Base-by-base conservation (phyloP, 2,888 invertebrate species). In the Euphydryas editha region DNA sequence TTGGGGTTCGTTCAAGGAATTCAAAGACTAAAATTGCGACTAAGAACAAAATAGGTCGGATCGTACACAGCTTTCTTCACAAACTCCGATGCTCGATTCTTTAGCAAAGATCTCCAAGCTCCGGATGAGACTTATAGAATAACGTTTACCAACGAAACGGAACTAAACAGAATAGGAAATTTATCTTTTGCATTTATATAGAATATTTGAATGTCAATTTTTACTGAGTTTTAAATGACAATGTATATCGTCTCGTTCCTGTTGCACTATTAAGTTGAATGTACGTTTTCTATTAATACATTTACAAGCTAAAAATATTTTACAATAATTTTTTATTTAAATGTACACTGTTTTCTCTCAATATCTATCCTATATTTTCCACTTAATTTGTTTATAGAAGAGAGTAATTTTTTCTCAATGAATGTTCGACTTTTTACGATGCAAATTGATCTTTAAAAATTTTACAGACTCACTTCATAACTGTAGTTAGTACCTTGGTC, bases 41-140 rank as follows among this genome's bases (percentile, higher is more conserved):
- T 46, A 10, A 18, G 10, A 17, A 2, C 2, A 17, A 46, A 46
- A 15, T 13, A n/a, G 5, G 49, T 51, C 49, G 57, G 13, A 49
- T 20, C 39, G 30, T 57, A 24, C 18, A 49, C 30, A 49, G 47
- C 30, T 15, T 36, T n/a, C 63, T 46, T 51, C 58, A 63, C 39
- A 39, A 18, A 49, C 57, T 42, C 46, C 17, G 30, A 21, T 15
- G 15, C 58, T 58, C 30, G 63, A 63, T 63, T 57, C 63, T 17
- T 39, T 57, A 46, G 39, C 37, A 47, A 47, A 57, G 37, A 47
- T 21, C 62, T 57, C 57, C 15, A 24, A 57, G 57, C 57, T 56
- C 57, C 49, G 63, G 63, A 51, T 58, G 24, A 63, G 63, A 63
- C 57, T 63, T 63, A 58, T 49, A 42, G 49, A 63, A 57, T 63